These are phyloP conservation scores for Clarias pachynema DNA, from an alignment of 2,797 vertebrate genomes.

Conservation along the genomic window DNA sequence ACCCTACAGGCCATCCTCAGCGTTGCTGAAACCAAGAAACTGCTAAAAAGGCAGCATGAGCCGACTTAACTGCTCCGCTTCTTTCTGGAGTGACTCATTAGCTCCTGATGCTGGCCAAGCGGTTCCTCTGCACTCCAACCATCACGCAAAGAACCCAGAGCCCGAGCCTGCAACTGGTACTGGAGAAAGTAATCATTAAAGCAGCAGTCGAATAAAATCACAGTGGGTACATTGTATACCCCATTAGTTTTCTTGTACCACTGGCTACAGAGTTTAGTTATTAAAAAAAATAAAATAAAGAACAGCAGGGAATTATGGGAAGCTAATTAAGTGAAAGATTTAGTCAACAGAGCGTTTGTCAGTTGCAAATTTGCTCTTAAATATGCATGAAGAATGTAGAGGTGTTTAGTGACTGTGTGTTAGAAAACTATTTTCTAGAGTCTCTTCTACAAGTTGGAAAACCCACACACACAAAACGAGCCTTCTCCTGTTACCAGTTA, in stretches of 20 bases:
- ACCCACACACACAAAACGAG: not conserved
- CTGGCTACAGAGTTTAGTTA: not conserved
- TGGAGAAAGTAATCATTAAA: conserved; percentile 9
- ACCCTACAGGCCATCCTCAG: not conserved
- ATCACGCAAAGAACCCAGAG: not conserved
- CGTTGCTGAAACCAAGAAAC: not conserved
- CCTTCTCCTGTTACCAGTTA: conserved; percentile 12
- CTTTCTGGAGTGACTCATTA: conserved; percentile 28
- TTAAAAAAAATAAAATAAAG: not conserved
- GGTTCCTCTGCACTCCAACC: not conserved
- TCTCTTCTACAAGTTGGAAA: not conserved
- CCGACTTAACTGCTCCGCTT: conserved; percentile 14
- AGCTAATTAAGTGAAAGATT: conserved; percentile 42
- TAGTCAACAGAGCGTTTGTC: conserved; percentile 48
- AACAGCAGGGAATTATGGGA: conserved; percentile 28
- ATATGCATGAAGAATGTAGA: conserved; percentile 47
- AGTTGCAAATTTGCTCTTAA: conserved; percentile 50
- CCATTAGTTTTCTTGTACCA: conserved; percentile 2
- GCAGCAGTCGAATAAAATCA: conserved; percentile 16
- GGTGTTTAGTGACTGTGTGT: conserved; percentile 14
- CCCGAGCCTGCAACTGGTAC: not conserved
- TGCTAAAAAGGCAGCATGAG: not conserved
- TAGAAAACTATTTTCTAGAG: conserved; percentile 12
- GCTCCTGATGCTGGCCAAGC: conserved; percentile 10
- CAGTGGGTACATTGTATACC: not conserved